Evolutionary conservation across 2,113 vertebrate species (phyloP).

Genomic region (Tragelaphus strepsiceros): DNA sequence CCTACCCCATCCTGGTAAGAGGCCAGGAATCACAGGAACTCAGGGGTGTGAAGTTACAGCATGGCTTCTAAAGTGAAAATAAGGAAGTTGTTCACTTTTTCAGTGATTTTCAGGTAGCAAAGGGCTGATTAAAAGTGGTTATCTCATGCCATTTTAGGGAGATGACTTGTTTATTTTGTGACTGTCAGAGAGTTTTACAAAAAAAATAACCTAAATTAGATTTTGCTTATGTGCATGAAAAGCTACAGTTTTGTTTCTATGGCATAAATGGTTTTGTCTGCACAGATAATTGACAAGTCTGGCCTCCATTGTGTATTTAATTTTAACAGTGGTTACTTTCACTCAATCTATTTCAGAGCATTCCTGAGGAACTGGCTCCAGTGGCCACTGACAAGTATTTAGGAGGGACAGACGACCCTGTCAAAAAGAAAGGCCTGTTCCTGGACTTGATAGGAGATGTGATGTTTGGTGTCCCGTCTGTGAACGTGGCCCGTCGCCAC

Average conservation of each 20-base stretch:
- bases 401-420: conserved; percentile 25
- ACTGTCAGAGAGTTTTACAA: not conserved
- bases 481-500: conserved; percentile 6
- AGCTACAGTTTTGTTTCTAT: not conserved
- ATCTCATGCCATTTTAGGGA: not conserved
- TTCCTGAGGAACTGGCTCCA: conserved; percentile 11
- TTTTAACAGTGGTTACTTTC: not conserved
- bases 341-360: conserved; percentile 18
- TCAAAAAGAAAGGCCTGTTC: conserved; percentile 51
- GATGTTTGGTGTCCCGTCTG: not conserved
- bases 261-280: not conserved
- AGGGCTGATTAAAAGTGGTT: not conserved
- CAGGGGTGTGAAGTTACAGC: not conserved
- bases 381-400: conserved; percentile 50
- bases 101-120: not conserved
- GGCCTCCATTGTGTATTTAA: not conserved
- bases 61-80: not conserved
- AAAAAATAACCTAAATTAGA: not conserved
- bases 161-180: not conserved
- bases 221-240: not conserved
- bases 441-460: conserved; percentile 35
- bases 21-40: not conserved
- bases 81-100: not conserved
- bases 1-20: conserved; percentile 9
- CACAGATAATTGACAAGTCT: not conserved